A percentile compares a stretch with the other conserved stretches of the same genome.
phyloP scores from a whole-genome alignment of 2,888 invertebrate species.

The Crocallis elinguaria region DNA sequence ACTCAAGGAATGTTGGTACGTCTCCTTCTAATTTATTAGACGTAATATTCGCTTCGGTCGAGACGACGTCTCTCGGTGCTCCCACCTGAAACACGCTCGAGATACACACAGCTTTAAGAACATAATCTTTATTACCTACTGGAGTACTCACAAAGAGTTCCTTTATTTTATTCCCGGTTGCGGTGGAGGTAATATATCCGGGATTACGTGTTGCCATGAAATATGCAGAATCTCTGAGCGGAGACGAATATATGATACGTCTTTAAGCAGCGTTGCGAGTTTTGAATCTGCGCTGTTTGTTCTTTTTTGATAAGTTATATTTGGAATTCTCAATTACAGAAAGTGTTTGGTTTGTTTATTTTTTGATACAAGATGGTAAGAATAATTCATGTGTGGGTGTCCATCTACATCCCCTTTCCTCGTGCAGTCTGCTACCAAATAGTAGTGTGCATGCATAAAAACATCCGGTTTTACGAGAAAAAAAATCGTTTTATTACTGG shows the following conservation, averaged over 20 bases:
- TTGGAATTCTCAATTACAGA: too few species aligned
- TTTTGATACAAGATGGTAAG: too few species aligned
- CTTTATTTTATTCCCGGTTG: slow-evolving; percentile 62
- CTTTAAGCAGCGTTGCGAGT: slow-evolving; percentile 39
- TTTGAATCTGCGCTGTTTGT: slow-evolving; percentile 43
- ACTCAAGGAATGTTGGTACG: slow-evolving; percentile 61
- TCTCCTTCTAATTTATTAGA: slow-evolving; percentile 71
- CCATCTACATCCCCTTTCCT: too few species aligned
- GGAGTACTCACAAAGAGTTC: slow-evolving; percentile 57
- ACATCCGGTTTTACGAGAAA: too few species aligned
- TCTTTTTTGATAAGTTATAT: slow-evolving; percentile 28
- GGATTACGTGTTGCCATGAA: slow-evolving; percentile 54
- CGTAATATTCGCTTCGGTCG: slow-evolving; percentile 67
- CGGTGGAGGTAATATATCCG: slow-evolving; percentile 55
- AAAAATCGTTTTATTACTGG: too few species aligned
- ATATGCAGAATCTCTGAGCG: slow-evolving; percentile 56
- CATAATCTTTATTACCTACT: slow-evolving; percentile 71
- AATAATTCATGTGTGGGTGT: too few species aligned
- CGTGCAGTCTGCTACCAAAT: too few species aligned
- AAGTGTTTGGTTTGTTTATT: neutral
- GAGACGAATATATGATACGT: slow-evolving; percentile 50
- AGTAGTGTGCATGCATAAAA: too few species aligned
- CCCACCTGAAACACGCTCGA: slow-evolving; percentile 48
- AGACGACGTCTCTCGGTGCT: slow-evolving; percentile 37
- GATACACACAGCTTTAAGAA: slow-evolving; percentile 61